Conservation (phyloP, 2,888 invertebrate species). For the Camponotus fellah region DNA sequence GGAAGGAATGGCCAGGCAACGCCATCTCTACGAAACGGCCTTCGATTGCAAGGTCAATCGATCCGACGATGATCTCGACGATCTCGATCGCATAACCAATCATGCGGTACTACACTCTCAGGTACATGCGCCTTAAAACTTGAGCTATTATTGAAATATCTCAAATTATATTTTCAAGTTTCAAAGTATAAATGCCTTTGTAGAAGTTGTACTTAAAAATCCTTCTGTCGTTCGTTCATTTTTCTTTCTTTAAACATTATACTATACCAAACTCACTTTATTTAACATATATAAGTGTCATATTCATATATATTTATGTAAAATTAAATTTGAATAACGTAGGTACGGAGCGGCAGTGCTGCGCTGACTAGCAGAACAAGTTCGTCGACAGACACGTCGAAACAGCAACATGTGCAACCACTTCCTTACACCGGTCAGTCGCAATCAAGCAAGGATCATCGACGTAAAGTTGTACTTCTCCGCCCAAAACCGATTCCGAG, state of each 20-base stretch:
- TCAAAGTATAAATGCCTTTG: neutral
- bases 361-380: slow-evolving; percentile 78
- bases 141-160: neutral
- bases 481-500: slow-evolving; percentile 89
- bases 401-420: slow-evolving; percentile 69
- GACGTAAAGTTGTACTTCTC: slow-evolving; percentile 85
- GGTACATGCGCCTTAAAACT: slow-evolving; percentile 58
- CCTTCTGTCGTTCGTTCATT: neutral
- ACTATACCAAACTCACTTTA: neutral
- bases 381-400: slow-evolving; percentile 81
- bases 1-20: slow-evolving; percentile 88
- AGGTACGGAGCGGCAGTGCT: slow-evolving; percentile 75
- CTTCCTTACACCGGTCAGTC: slow-evolving; percentile 71
- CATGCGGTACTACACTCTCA: slow-evolving; percentile 89
- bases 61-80: slow-evolving; percentile 93
- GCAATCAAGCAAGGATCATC: slow-evolving; percentile 82
- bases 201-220: neutral
- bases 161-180: slow-evolving; percentile 13
- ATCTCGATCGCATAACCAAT: slow-evolving; percentile 93
- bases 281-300: neutral
- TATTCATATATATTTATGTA: neutral
- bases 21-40: slow-evolving; percentile 95
- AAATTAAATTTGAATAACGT: slow-evolving; percentile 13
- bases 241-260: neutral
- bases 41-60: slow-evolving; percentile 95